These are phyloP conservation scores for Drosophila paranaensis DNA, from an alignment of 2,888 invertebrate species.

Conservation along the genomic window DNA sequence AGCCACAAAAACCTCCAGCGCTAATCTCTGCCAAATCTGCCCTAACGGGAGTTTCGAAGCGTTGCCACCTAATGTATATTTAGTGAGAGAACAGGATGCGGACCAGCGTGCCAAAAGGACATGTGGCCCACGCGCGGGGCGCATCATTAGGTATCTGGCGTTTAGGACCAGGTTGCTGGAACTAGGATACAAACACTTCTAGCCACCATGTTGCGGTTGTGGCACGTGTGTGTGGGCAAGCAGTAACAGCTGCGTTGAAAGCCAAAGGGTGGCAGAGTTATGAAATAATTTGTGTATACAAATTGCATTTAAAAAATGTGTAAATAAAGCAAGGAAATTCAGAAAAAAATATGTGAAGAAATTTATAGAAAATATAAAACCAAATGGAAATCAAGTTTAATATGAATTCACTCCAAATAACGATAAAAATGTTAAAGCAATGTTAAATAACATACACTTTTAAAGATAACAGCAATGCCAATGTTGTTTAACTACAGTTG, in stretches of 20 bases:
- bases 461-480: not conserved
- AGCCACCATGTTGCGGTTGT: conserved; percentile 49
- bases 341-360: not conserved
- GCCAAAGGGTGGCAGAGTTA: conserved; percentile 17
- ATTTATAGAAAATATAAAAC: not conserved
- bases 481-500: not conserved
- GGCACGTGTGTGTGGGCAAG: conserved; percentile 53
- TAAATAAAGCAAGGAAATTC: conserved; percentile 15
- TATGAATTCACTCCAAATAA: not conserved
- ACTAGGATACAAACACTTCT: conserved; percentile 9
- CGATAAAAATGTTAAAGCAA: not conserved
- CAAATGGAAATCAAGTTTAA: not conserved
- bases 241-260: conserved; percentile 38
- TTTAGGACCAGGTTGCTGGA: not conserved
- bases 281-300: conserved; percentile 32
- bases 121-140: conserved; percentile 11
- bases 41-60: conserved; percentile 48
- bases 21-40: conserved; percentile 64
- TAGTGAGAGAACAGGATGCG: conserved; percentile 22
- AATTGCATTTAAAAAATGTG: conserved; percentile 43
- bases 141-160: conserved; percentile 39
- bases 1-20: conserved; percentile 44
- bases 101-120: conserved; percentile 23
- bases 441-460: not conserved
- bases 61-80: conserved; percentile 58